Conservation (phyloP, 1,140 invertebrate species). For the silkworm (Bombyx mori) region DNA sequence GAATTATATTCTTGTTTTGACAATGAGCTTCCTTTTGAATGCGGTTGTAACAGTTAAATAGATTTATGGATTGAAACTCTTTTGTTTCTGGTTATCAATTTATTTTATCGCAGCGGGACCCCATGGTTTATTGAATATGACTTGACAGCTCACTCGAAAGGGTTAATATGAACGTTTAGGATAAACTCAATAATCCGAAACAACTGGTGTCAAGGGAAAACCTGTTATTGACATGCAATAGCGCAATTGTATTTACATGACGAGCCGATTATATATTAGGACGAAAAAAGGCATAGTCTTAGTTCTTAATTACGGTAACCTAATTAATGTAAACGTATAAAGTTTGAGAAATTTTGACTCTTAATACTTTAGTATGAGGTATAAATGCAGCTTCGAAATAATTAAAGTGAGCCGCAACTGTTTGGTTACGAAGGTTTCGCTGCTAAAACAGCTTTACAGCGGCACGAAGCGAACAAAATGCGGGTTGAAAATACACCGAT, state of each 20-base stretch:
- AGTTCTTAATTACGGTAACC: no score
- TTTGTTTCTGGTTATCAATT: slow-evolving; percentile 57
- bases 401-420: no score
- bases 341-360: no score
- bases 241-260: slow-evolving; percentile 27
- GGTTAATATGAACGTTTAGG: slow-evolving; percentile 68
- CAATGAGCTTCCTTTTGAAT: slow-evolving; percentile 40
- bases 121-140: slow-evolving; percentile 56
- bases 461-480: slow-evolving; percentile 52
- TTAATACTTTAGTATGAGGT: no score
- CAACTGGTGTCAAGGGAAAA: slow-evolving; percentile 64
- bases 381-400: no score
- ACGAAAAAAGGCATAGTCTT: no score
- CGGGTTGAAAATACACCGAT: slow-evolving; percentile 62
- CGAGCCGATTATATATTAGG: neutral
- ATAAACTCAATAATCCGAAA: slow-evolving; percentile 68
- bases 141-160: slow-evolving; percentile 66
- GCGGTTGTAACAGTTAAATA: slow-evolving; percentile 38
- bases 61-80: slow-evolving; percentile 47
- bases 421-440: no score
- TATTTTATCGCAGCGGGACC: slow-evolving; percentile 45
- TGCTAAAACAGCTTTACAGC: neutral
- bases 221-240: slow-evolving; percentile 66
- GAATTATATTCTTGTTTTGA: slow-evolving; percentile 62
- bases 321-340: no score